These are phyloP conservation scores for Temnothorax ravouxi DNA, from an alignment of 2,888 invertebrate species.

Conservation along the genomic window DNA sequence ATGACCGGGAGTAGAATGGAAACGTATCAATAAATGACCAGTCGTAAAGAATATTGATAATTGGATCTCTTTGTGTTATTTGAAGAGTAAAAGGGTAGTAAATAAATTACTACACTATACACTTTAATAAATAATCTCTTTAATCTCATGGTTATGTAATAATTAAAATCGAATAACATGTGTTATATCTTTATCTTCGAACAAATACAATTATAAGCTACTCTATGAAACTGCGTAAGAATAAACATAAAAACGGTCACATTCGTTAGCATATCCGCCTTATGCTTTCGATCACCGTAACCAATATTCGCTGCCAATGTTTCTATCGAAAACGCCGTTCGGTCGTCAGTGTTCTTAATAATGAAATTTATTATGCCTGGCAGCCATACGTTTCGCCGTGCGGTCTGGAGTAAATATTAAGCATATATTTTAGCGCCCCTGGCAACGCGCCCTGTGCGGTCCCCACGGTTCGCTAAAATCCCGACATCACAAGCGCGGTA, in stretches of 20 bases:
- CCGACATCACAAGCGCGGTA: conserved; percentile 42
- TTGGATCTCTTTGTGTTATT: neutral
- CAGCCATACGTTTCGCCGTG: conserved; percentile 61
- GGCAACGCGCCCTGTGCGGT: conserved; percentile 72
- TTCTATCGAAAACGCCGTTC: conserved; percentile 11
- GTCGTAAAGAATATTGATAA: neutral
- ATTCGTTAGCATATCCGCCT: too few species aligned
- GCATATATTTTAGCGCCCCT: conserved; percentile 72
- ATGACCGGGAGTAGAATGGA: neutral
- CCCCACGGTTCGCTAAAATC: conserved; percentile 57
- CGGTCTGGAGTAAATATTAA: conserved; percentile 74
- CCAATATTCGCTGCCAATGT: conserved; percentile 21
- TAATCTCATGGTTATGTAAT: neutral
- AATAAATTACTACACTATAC: neutral
- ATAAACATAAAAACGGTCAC: neutral
- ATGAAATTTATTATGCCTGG: conserved; percentile 58
- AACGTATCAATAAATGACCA: conserved; percentile 6
- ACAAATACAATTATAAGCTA: neutral
- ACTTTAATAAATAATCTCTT: neutral
- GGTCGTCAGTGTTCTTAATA: conserved; percentile 58
- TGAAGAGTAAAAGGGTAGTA: neutral
- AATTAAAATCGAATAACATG: neutral
- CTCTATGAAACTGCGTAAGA: neutral
- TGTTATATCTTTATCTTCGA: neutral
- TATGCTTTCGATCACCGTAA: neutral